Percentiles rank a stretch among this genome's conserved stretches.
These are phyloP conservation scores for Cassiopea xamachana DNA, from an alignment of 30 jellyfish, hydroid and myxozoan genomes.

Conservation along the genomic window DNA sequence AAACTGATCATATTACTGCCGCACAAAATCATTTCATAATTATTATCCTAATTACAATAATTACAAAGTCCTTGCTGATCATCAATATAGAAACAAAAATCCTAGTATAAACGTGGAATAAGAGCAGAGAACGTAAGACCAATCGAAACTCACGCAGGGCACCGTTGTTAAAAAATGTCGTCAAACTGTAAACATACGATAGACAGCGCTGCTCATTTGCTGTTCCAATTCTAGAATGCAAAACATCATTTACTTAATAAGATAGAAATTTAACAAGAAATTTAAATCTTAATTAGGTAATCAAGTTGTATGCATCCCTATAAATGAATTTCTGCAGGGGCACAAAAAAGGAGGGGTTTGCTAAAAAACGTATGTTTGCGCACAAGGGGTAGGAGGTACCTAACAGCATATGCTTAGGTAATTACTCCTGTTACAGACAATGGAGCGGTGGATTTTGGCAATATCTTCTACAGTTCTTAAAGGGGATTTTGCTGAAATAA, in stretches of 20 bases:
- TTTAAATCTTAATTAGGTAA: background rate
- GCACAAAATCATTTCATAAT: background rate
- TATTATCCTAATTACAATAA: background rate
- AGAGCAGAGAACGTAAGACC: no score
- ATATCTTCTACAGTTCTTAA: no score
- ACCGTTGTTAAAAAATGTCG: slow-evolving; percentile 89
- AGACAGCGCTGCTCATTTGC: slow-evolving; percentile 77
- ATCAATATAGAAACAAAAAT: no score
- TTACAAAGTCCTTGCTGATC: background rate
- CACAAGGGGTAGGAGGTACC: no score
- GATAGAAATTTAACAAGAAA: background rate
- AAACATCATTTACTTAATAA: background rate
- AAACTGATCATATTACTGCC: background rate
- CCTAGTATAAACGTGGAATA: background rate
- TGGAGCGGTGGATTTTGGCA: no score
- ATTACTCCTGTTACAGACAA: no score
- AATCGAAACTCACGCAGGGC: slow-evolving; percentile 85
- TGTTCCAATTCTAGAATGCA: slow-evolving; percentile 80
- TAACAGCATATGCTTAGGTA: no score
- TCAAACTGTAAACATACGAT: slow-evolving; percentile 85
- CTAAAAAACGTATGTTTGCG: no score
- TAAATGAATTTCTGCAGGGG: no score
- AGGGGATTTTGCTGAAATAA: no score
- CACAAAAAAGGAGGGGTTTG: no score
- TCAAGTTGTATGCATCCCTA: background rate